phyloP scores from a whole-genome alignment of 2,113 vertebrate genomes.

The Glaucomys volans region DNA sequence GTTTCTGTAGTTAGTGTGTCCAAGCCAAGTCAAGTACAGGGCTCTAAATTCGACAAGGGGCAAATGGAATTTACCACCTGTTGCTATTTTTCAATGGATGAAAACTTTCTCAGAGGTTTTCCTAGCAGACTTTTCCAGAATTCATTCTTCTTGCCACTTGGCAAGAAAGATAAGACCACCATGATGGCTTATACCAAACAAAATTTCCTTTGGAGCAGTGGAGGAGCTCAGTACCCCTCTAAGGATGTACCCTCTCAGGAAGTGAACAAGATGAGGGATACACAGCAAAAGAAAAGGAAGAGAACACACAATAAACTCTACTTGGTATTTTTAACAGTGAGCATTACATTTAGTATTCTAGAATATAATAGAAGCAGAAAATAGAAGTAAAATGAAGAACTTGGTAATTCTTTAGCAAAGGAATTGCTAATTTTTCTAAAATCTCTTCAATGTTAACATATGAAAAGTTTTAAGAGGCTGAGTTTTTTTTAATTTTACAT shows the following conservation, averaged over 20 bases:
- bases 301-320: not conserved
- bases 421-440: not conserved
- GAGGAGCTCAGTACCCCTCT: rapidly evolving
- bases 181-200: not conserved
- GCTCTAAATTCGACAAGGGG: not conserved
- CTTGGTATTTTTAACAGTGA: not conserved
- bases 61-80: not conserved
- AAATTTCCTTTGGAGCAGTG: too few relatives aligned
- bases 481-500: not conserved
- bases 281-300: not conserved
- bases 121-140: not conserved
- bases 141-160: not conserved
- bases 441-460: not conserved
- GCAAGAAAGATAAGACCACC: not conserved
- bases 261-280: too few relatives aligned
- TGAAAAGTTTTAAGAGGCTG: not conserved
- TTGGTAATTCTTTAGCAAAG: not conserved
- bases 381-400: not conserved
- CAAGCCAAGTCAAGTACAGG: not conserved
- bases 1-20: not conserved
- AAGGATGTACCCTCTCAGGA: not conserved
- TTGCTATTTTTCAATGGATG: not conserved
- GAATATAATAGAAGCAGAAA: not conserved
- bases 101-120: not conserved
- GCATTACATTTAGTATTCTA: not conserved